Percentiles rank a stretch among this genome's conserved stretches.
Evolutionary conservation across 2,888 invertebrate species (phyloP).

Genomic region (Charanyca ferruginea): DNA sequence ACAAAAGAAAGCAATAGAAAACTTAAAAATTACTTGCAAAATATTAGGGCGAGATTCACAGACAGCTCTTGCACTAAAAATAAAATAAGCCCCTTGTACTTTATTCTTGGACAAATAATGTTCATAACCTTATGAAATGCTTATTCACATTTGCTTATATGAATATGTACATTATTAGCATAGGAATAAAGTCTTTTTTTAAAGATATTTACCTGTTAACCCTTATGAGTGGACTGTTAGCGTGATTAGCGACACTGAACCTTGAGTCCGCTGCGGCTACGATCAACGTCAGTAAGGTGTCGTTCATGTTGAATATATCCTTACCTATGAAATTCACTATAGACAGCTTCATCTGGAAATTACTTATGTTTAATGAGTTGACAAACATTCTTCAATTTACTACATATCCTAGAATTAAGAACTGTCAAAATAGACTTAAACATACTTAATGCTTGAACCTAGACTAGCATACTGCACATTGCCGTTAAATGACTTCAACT

Average conservation of each 20-base stretch:
- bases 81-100: too few species aligned
- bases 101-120: too few species aligned
- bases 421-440: not conserved
- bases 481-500: too few species aligned
- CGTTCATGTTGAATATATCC: constrained; percentile 94
- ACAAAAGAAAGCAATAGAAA: not conserved
- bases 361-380: not conserved
- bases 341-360: constrained; percentile 85
- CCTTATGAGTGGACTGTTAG: constrained; percentile 96
- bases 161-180: not conserved
- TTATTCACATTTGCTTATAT: too few species aligned
- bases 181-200: not conserved
- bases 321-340: constrained; percentile 95
- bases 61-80: too few species aligned
- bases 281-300: constrained; percentile 94
- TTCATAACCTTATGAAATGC: too few species aligned
- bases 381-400: not conserved
- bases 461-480: not conserved
- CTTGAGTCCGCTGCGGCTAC: constrained; percentile 97
- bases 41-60: not conserved
- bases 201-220: constrained; percentile 91
- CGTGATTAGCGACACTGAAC: constrained; percentile 96
- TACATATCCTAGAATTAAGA: not conserved
- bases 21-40: not conserved
- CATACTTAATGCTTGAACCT: not conserved